A percentile compares a stretch with the other conserved stretches of the same genome.
These are phyloP conservation scores for Xerus rutilus DNA, from an alignment of 2,797 vertebrate species.

Conservation along the genomic window DNA sequence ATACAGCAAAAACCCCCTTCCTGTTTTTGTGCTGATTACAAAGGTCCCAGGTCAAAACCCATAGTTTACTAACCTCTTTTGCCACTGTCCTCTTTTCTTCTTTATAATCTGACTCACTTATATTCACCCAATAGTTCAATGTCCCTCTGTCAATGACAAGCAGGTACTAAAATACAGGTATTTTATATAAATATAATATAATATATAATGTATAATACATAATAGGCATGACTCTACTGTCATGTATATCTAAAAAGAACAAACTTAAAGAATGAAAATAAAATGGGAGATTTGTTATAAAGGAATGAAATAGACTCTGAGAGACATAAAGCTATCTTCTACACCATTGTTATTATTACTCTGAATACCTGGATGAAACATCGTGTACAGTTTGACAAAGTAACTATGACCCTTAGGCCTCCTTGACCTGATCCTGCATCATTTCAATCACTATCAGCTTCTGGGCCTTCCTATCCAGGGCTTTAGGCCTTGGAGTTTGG, in stretches of 20 bases:
- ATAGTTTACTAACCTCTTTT: constrained; percentile 86
- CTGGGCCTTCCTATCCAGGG: background rate
- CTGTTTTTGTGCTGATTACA: constrained; percentile 93
- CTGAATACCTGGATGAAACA: background rate
- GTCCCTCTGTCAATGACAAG: constrained; percentile 88
- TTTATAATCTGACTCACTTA: constrained; percentile 86
- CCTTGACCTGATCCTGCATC: background rate
- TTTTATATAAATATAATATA: no score
- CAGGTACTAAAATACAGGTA: constrained; percentile 86
- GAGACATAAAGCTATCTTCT: background rate
- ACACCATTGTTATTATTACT: background rate
- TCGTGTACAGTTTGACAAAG: background rate
- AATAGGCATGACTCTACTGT: no score
- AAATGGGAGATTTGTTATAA: background rate
- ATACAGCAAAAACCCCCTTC: constrained; percentile 90
- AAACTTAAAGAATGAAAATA: no score
- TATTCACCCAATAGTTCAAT: constrained; percentile 88
- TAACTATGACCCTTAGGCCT: background rate
- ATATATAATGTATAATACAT: no score
- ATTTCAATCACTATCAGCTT: background rate
- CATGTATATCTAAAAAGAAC: no score
- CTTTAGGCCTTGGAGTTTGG: background rate
- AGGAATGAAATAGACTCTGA: background rate
- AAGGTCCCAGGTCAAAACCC: constrained; percentile 95
- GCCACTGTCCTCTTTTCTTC: constrained; percentile 85